Percentiles rank a stretch among this genome's conserved stretches.
These are phyloP conservation scores for Stichopus horrens DNA, from an alignment of 53 echinoderm and acorn worm species.

Conservation along the genomic window DNA sequence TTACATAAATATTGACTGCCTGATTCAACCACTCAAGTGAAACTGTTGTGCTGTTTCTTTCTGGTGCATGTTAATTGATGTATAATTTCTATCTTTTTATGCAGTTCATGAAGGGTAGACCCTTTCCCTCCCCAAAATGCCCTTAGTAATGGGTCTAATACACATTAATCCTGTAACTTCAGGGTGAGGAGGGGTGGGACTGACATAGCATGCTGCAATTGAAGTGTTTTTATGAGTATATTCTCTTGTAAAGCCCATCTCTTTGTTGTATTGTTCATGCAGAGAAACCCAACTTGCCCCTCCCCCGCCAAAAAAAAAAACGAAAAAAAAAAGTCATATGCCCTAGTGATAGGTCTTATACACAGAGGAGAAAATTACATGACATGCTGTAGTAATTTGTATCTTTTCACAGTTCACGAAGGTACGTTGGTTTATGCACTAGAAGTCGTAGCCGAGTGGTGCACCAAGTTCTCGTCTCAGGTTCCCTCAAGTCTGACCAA, in stretches of 20 bases:
- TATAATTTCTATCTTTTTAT: no score
- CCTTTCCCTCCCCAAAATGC: no score
- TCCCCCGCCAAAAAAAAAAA: no score
- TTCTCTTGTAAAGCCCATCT: background rate
- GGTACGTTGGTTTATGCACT: slow-evolving; percentile 82
- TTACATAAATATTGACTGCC: background rate
- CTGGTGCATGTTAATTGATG: background rate
- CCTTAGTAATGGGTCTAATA: no score
- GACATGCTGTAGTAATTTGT: background rate
- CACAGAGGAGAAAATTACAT: no score
- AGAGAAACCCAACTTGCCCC: background rate
- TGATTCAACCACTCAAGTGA: background rate
- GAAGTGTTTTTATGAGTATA: no score
- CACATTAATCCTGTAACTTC: no score
- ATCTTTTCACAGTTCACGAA: slow-evolving; percentile 76
- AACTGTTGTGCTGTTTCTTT: background rate
- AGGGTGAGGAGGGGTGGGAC: no score
- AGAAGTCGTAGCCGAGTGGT: slow-evolving; percentile 85
- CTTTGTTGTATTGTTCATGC: background rate
- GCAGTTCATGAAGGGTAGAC: no score
- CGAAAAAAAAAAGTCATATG: no score
- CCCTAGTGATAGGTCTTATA: no score
- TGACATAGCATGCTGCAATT: no score
- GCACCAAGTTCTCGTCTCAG: slow-evolving; percentile 74
- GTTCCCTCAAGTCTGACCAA: slow-evolving; percentile 74